phyloP scores from a whole-genome alignment of 2,888 invertebrate genomes.

The Agriotes lineatus region DNA sequence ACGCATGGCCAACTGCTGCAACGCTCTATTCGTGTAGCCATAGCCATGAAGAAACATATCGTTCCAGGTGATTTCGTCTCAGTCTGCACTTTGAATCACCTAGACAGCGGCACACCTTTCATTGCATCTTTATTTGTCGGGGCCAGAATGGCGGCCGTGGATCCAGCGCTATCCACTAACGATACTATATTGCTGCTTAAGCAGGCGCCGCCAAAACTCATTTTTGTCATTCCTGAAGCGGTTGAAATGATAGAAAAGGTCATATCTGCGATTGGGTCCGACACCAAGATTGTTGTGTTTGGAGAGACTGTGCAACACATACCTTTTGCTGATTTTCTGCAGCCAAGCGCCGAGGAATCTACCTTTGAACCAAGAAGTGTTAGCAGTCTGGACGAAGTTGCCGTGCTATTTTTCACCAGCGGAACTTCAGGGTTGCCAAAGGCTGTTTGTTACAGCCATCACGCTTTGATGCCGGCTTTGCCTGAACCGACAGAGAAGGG shows the following conservation, averaged over 20 bases:
- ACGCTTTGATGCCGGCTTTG: background rate
- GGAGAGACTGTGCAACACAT: constrained; percentile 49
- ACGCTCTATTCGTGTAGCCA: constrained; percentile 8
- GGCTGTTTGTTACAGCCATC: constrained; percentile 49
- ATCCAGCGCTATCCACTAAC: constrained; percentile 51
- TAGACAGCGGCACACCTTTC: constrained; percentile 65
- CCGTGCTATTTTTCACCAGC: constrained; percentile 51
- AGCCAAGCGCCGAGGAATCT: constrained; percentile 50
- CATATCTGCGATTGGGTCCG: constrained; percentile 46
- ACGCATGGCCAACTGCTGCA: constrained; percentile 58
- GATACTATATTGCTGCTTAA: constrained; percentile 52
- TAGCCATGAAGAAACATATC: constrained; percentile 56
- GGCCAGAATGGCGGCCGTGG: constrained; percentile 54
- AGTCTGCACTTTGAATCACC: constrained; percentile 66
- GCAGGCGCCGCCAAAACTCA: constrained; percentile 50
- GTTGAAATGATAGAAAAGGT: constrained; percentile 45
- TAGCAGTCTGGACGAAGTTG: constrained; percentile 38
- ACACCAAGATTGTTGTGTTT: constrained; percentile 55
- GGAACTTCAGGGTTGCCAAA: constrained; percentile 53
- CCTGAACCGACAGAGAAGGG: too few species aligned
- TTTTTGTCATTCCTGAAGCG: constrained; percentile 51
- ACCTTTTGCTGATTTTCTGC: constrained; percentile 48
- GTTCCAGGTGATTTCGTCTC: constrained; percentile 65
- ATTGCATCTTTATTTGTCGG: constrained; percentile 67
- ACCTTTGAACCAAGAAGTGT: constrained; percentile 40